Evolutionary conservation across 2,113 vertebrate species (phyloP), one percentile per base, ranked within the genome.

Genomic region (Nicator chloris): DNA sequence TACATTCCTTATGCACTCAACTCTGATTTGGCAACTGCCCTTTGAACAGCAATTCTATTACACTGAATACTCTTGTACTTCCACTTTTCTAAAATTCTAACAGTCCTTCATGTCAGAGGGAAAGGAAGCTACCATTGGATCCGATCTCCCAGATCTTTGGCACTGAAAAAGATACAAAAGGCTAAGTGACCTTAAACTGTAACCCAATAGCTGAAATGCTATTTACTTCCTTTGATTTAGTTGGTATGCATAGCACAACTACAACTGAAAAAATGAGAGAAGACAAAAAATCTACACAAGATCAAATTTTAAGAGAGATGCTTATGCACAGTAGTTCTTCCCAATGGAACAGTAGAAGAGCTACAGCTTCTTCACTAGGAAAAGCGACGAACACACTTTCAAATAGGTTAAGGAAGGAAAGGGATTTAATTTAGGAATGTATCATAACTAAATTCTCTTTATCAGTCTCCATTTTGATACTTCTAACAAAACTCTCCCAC

Each of bases 41-140:
- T 68, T 44, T 35, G 14, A 82, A 68, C 0, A 0, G 15, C 60
- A 66, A 30, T 40, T 53, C 30, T 56, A 8, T 26, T 37, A 39
- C 39, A 37, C 2, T 39, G 11, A 82, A 69, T 7, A 37, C 35
- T 30, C 49, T 35, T 33, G n/a, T 26, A 61, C 71, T 70, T 65
- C 37, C 20, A 37, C 12, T 60, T 69, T 17, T 24, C 45, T 57
- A 3, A 69, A 79, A 53, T 72, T 57, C 28, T 47, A 82, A 39
- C 11, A 53, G 31, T 61, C 37, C 40, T 31, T 75, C 31, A 18
- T 2, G 20, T 70, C 59, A 81, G 37, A 70, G 9, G 24, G 20
- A 90, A 80, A 49, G 49, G 37, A 56, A 90, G 21, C 9, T 49
- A 71, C 57, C 53, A n/a, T 1, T 61, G 42, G 30, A 73, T 35